Percentiles rank a stretch among this genome's conserved stretches.
phyloP scores from a whole-genome alignment of 2,113 vertebrate genomes.

The Platysternon megacephalum region DNA sequence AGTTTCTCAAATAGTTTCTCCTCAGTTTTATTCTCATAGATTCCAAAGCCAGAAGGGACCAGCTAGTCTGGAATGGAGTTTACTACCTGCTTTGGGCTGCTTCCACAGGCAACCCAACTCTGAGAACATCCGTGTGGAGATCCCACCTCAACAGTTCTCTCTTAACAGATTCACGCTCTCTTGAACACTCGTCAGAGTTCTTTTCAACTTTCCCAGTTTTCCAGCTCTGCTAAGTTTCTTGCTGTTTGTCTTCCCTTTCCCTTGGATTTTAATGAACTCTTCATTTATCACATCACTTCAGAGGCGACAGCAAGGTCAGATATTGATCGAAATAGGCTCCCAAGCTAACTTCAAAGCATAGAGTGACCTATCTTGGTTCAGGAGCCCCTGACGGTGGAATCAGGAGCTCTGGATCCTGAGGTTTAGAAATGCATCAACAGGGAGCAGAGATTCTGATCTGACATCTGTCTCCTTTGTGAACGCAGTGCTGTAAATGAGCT shows the following conservation, averaged over 20 bases:
- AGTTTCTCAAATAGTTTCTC: not conserved
- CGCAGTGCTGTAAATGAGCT: not conserved
- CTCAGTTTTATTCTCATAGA: fast-evolving
- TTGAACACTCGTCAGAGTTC: not conserved
- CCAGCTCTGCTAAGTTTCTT: fast-evolving
- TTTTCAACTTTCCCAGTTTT: not conserved
- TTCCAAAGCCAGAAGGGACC: not conserved
- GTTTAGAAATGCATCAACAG: not conserved
- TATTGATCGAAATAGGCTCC: not conserved
- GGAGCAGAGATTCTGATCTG: not conserved
- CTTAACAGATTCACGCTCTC: not conserved
- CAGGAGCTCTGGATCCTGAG: not conserved
- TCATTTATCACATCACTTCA: not conserved
- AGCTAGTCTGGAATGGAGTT: not conserved
- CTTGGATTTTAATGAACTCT: not conserved
- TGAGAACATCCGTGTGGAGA: not conserved
- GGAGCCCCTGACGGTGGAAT: not conserved
- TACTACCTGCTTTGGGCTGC: not conserved
- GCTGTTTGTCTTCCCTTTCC: not conserved
- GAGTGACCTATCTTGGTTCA: not conserved
- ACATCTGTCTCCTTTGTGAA: not conserved
- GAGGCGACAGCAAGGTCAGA: not conserved
- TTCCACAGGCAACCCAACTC: too few species aligned
- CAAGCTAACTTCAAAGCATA: not conserved
- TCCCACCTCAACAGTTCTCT: not conserved